Base-by-base conservation (phyloP, 2,113 vertebrate species). In the Mobula birostris region DNA sequence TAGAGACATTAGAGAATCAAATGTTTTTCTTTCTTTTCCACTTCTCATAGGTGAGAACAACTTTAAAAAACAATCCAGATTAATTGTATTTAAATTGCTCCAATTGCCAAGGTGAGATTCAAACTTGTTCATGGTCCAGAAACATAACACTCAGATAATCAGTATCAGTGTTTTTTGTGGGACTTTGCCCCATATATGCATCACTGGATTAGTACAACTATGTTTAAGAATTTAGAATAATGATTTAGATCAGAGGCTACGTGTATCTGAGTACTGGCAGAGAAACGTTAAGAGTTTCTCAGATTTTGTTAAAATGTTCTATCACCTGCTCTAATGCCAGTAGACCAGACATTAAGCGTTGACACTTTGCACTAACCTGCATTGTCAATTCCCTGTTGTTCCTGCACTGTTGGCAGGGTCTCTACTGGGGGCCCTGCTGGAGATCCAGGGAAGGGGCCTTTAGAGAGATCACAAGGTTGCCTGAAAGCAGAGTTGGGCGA, bases 391-490 rank as follows among this genome's bases (percentile, higher is more conserved):
- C 88, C 70, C 82, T 95, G 95, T 90, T 96, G 97, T 90, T 96
- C 97, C 2, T 94, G 94, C 7, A 36, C 88, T 2, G 94, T 95
- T 0, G 96, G 94, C 0, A 7, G 15, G 29, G 96, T 96, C 92
- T 96, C 96, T 24, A 95, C 95, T 9, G 96, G 94, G 0, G 96
- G 96, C 0, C 95, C 82, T 5, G 95, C 94, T 21, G 96, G 94
- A 0, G 95, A 17, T 0, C 32, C 90, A 9, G 95, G 97, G 1
- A 96, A 68, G 0, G 96, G 94, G 15, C 94, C 94, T 15, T 95
- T 95, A 3, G 98, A 97, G 92, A 95, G 94, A 93, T 96, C 97
- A n/a, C 96, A 96, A 0, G 96, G 94, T 79, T 95, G 96, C 40
- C 95, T 95, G 94, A 97, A 97, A 76, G 96, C 96, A 15, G 95